Base-by-base conservation (phyloP, 2,113 vertebrate species). In the Pipra filicauda region DNA sequence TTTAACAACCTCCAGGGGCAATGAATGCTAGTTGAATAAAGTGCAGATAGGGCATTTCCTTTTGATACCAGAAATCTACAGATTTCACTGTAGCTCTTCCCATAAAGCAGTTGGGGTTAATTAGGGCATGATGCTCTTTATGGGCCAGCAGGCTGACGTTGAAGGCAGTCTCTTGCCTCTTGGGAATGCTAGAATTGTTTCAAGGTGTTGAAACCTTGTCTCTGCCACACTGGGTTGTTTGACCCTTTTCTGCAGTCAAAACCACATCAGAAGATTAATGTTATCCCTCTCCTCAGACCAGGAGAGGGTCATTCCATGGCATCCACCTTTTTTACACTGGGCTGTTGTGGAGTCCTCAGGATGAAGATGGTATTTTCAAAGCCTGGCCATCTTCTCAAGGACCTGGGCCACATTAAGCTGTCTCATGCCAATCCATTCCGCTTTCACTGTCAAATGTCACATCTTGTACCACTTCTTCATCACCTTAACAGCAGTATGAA, bases 61-160 rank as follows among this genome's bases (percentile, higher is more conserved):
- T 93, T 84, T 78, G 73, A 62, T 89, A n/a, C 31, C 12, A 23
- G 13, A 51, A 86, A 71, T 30, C 35, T 77, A 52, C 59, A 74
- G 48, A 70, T 88, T 85, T 61, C 1, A 1, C 31, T 70, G 51
- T 33, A 78, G 31, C 15, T 88, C 37, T 90, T 90, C 59, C 35
- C 72, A 85, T 84, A 83, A 93, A 92, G 65, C 88, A 96, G 71
- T 82, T 93, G 82, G 51, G 59, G 52, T 92, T 92, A 88, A 96
- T 96, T 93, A 94, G 85, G 74, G 43, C 64, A 44, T 88, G 72
- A 84, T 90, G 65, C 48, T 86, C n/a, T 95, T 96, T 79, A 73
- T 93, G 78, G 78, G 64, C 67, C 71, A 94, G 89, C 33, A 88
- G 73, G 59, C 79, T 92, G 92, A 96, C 85, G 75, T 86, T 84